Evolutionary conservation across 1,140 invertebrate genomes (phyloP).

Genomic region (Latrodectus geometricus): DNA sequence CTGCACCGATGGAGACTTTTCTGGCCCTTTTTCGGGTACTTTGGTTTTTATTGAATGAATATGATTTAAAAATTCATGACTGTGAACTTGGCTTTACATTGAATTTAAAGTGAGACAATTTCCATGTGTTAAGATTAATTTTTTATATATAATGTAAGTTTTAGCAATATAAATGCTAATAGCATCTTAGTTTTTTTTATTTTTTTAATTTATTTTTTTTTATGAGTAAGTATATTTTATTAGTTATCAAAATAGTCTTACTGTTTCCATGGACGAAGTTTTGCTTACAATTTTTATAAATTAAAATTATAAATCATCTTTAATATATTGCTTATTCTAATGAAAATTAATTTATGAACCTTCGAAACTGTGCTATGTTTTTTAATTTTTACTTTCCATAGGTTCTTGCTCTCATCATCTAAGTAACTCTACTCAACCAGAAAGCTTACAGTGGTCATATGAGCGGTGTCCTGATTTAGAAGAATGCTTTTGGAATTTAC

Average conservation of each 20-base stretch:
- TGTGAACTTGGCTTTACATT: neutral
- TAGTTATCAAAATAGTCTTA: no score
- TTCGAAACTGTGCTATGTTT: neutral
- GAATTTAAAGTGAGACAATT: neutral
- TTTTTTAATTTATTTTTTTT: no score
- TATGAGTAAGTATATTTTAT: no score
- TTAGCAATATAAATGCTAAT: no score
- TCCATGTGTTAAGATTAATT: no score
- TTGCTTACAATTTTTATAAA: no score
- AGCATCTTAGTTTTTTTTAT: no score
- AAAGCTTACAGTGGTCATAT: constrained; percentile 81
- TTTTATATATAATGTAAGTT: no score
- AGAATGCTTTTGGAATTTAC: constrained; percentile 86
- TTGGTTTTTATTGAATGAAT: neutral
- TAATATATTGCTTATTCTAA: no score
- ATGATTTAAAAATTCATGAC: neutral
- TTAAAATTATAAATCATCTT: no score
- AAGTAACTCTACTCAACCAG: neutral
- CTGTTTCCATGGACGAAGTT: no score
- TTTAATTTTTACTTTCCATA: neutral
- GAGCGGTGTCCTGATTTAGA: constrained; percentile 93
- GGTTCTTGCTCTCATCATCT: constrained; percentile 11
- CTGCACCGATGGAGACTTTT: constrained; percentile 72
- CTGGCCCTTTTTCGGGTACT: constrained; percentile 66
- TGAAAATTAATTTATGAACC: no score